Evolutionary conservation across 2,113 vertebrate species (phyloP).

Genomic region (Heliornis fulica): DNA sequence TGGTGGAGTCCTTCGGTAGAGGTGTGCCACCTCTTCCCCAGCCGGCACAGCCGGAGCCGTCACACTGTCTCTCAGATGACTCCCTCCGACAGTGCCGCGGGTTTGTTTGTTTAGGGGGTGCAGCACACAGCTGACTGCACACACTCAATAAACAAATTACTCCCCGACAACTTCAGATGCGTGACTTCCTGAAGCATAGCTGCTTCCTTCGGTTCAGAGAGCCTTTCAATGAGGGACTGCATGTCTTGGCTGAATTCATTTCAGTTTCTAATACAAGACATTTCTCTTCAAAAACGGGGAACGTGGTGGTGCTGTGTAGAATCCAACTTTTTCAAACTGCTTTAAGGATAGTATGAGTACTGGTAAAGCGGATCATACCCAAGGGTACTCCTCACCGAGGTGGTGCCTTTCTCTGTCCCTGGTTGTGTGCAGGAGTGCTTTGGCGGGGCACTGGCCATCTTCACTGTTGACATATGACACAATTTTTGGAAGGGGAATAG

Average conservation of each 20-base stretch:
- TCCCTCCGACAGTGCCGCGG: fast-evolving
- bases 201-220: neutral
- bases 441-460: neutral
- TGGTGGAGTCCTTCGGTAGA: neutral
- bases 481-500: neutral
- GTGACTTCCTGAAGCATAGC: neutral
- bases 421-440: fast-evolving
- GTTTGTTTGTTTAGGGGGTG: neutral
- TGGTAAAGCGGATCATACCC: neutral
- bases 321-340: neutral
- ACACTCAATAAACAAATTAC: neutral
- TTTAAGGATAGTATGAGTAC: neutral
- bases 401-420: neutral
- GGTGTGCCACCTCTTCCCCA: neutral
- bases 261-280: neutral
- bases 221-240: neutral
- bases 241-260: neutral
- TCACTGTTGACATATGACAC: neutral
- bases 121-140: neutral
- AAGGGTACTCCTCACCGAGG: neutral
- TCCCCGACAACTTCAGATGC: neutral
- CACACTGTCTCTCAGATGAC: neutral
- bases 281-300: neutral
- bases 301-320: neutral
- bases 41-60: fast-evolving